A percentile compares a stretch with the other conserved stretches of the same genome.
Conservation (phyloP, 2,797 vertebrate genomes). For the Chelidonichthys spinosus region DNA sequence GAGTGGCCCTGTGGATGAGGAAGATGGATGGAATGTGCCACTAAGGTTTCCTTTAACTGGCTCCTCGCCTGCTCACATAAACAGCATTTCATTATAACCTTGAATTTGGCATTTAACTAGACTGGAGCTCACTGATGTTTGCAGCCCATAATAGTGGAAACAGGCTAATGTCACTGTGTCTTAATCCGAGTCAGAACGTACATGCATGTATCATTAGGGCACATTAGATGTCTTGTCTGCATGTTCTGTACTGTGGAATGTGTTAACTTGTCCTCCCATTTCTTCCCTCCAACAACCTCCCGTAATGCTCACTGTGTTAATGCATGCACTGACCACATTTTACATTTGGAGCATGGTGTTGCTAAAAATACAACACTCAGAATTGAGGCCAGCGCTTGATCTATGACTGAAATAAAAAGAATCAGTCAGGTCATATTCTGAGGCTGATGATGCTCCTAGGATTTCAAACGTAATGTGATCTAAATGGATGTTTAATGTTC, state of each 20-base stretch:
- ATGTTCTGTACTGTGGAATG: background rate
- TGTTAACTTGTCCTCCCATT: conserved; percentile 6
- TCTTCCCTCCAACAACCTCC: conserved; percentile 10
- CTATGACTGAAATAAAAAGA: conserved; percentile 29
- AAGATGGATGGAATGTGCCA: no score
- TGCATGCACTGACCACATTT: conserved; percentile 40
- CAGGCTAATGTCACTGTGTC: background rate
- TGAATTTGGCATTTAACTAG: background rate
- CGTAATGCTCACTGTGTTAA: conserved; percentile 33
- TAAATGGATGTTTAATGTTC: background rate
- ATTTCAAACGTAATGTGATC: background rate
- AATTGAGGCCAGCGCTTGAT: conserved; percentile 61
- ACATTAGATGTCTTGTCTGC: background rate
- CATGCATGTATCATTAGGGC: background rate
- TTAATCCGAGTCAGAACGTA: background rate
- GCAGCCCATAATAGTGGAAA: background rate
- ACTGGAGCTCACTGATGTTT: background rate
- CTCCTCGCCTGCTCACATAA: no score
- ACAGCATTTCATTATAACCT: no score
- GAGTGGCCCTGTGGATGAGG: no score
- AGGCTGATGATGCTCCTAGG: conserved; percentile 25
- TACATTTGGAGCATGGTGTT: conserved; percentile 42
- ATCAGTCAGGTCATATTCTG: conserved; percentile 41
- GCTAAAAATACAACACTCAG: conserved; percentile 52
- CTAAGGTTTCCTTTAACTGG: no score